Evolutionary conservation across 2,888 invertebrate genomes (phyloP), one percentile per base, ranked within the genome.

Genomic region (Melieria picta): DNA sequence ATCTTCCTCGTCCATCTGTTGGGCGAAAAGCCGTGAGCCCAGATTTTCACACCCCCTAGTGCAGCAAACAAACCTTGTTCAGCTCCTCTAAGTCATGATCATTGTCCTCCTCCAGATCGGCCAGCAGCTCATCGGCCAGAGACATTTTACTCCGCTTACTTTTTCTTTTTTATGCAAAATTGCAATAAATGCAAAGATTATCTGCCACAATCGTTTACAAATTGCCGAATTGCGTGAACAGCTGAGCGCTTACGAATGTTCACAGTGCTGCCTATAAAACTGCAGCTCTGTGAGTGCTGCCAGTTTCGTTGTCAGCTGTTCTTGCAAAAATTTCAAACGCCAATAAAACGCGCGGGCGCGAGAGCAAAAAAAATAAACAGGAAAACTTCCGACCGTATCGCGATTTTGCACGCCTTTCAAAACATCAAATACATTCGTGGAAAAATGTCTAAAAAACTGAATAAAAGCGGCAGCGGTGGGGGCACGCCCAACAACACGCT

Each of bases 41-140:
- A 50, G 7, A 3, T 42, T 42, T 48, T 43, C 3, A 30, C 2
- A 30, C 1, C 30, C 30, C 30, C 3, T 30, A 30, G 3, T 30
- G 30, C 3, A 30, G 30, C 30, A 30, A 30, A 43, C 13, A 90
- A 80, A 90, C 88, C 13, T 89, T 85, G 65, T 72, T 72, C 9
- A 74, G 56, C 55, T 91, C 90, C 80, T 91, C 91, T 76, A 91
- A 86, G 75, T 89, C 88, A 7, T 91, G 91, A 81, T 94, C 93
- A 81, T 93, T 95, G 83, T 96, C 97, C 84, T 96, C 97, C 88
- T 99, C 99, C 75, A 99, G 91, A 90, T 99, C 99, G 43, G 99
- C 99, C 69, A 99, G 88, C 75, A 99, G 88, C 88, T 99, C 99
- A 83, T 99, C 99, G 0, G 99, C 99, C 77, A 99, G 88, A 83